Evolutionary conservation across 2,888 invertebrate genomes (phyloP).

Genomic region (Stictocephala bisonia): DNA sequence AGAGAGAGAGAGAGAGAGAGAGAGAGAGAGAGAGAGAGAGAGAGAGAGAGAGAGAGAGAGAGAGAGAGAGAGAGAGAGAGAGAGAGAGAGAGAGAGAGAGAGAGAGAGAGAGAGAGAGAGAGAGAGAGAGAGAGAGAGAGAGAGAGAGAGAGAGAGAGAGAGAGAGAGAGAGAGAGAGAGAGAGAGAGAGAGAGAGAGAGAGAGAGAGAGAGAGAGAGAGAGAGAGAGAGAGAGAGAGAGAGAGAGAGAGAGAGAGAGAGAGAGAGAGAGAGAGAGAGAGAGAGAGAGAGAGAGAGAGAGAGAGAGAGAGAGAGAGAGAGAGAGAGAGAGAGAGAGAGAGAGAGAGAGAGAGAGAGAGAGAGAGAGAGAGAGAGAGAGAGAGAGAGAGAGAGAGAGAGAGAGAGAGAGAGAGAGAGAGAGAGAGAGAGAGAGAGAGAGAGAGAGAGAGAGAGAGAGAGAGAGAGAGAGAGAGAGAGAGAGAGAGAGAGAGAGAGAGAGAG

Average conservation of each 20-base stretch:
- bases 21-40: not conserved
- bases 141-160: not conserved
- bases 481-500: not conserved
- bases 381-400: not conserved
- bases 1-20: slow-evolving; percentile 18
- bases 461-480: not conserved
- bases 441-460: not conserved
- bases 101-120: not conserved
- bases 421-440: not conserved
- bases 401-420: not conserved
- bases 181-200: not conserved
- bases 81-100: not conserved
- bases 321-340: not conserved
- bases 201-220: not conserved
- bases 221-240: not conserved
- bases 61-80: not conserved
- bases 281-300: not conserved
- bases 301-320: not conserved
- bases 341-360: not conserved
- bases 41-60: not conserved
- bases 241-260: not conserved
- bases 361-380: not conserved
- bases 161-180: not conserved
- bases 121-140: not conserved
- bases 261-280: not conserved